These are phyloP conservation scores for Ptilodon capucinus DNA, from an alignment of 2,888 invertebrate species.

Conservation along the genomic window DNA sequence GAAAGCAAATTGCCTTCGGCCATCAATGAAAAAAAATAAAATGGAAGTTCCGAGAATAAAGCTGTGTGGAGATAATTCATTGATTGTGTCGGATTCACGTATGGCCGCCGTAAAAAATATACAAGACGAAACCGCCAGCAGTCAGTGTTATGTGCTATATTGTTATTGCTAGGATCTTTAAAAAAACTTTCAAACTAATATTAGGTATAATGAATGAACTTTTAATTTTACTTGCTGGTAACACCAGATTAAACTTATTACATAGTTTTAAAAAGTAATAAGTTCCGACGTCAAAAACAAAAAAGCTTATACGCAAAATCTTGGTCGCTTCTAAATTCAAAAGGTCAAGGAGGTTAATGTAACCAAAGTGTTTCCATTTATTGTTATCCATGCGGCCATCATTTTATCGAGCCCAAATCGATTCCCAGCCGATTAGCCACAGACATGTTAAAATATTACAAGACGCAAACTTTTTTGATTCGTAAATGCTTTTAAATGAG, in stretches of 20 bases:
- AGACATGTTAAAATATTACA: conserved; percentile 25
- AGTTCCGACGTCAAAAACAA: no score
- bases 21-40: conserved; percentile 14
- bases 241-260: no score
- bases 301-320: no score
- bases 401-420: conserved; percentile 24
- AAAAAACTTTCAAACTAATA: no score
- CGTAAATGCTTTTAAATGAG: conserved; percentile 31
- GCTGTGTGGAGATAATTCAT: conserved; percentile 16
- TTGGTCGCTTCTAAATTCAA: conserved; percentile 11
- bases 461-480: conserved; percentile 27
- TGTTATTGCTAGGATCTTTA: neutral
- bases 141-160: neutral
- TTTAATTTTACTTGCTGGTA: neutral
- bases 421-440: conserved; percentile 29
- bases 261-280: no score
- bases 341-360: conserved; percentile 9
- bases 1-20: conserved; percentile 35
- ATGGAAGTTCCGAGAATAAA: conserved; percentile 13
- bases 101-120: neutral
- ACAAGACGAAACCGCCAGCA: neutral
- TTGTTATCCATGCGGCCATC: conserved; percentile 4
- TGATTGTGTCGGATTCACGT: conserved; percentile 10
- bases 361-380: conserved; percentile 5
- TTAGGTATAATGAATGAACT: conserved; percentile 1